Base-by-base conservation (phyloP, 2,113 vertebrate genomes). In the Gasterosteus aculeatus region DNA sequence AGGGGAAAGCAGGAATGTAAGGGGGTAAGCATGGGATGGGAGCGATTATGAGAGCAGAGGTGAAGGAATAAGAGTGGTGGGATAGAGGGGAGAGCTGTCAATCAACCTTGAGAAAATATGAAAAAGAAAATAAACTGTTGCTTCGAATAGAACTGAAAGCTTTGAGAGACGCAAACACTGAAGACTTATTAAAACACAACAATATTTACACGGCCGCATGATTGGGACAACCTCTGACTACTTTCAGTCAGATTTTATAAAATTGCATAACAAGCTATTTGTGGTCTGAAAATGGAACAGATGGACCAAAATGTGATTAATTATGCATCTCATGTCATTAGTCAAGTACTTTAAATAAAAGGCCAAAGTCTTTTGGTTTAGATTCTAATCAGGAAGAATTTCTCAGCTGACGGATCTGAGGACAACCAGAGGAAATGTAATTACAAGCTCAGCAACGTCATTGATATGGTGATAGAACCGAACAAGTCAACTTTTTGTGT, bases 91-190 rank as follows among this genome's bases (percentile, higher is more conserved):
- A 75, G 75, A 77, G 67, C 87, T 91, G 87, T 92, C 90, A 83
- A 85, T 86, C 76, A 77, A 87, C 77, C 74, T 78, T 86, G 88
- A 92, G 85, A 91, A 89, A 90, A 78, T 87, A 88, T 88, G 83
- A 78, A 60, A 90, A 88, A 47, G 76, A 91, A 93, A 94, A 92
- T 69, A 93, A 94, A 88, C 87, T n/a, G 7, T 82, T 90, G 74
- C 79, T 64, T 92, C 89, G 90, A 74, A 80, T 51, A 51, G 72
- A 83, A 77, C 35, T 60, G 69, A 47, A 68, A 74, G 70, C 54
- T 70, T 33, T 77, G 74, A 75, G 11, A 73, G 74, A 83, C 69
- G 77, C 63, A 75, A 33, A 54, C 41, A 15, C 49, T 62, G 31
- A 60, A 10, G 49, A 72, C 70, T 81, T 71, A 69, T 75, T 85